Conservation (phyloP, 2,113 vertebrate genomes). For the Amphilophus citrinellus region DNA sequence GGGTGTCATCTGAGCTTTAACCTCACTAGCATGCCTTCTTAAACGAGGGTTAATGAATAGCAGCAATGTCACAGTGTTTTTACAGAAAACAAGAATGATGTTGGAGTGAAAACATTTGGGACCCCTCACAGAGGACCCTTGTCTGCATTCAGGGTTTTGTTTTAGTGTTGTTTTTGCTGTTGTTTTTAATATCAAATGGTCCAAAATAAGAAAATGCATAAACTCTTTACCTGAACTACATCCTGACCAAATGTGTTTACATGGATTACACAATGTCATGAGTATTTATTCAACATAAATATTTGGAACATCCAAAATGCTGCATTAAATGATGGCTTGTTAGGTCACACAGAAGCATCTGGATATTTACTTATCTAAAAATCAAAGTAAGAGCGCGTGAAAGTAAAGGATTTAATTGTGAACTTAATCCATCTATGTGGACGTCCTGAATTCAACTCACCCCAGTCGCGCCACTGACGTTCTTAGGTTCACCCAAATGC, state of each 20-base stretch:
- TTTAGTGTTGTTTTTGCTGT: not conserved
- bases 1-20: conserved; percentile 22
- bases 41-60: conserved; percentile 23
- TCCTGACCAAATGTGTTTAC: not conserved
- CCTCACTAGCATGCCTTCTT: not conserved
- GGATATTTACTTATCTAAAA: not conserved
- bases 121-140: not conserved
- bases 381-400: not conserved
- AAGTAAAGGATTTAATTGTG: conserved; percentile 11
- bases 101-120: not conserved
- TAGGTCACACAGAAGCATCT: not conserved
- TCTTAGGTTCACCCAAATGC: conserved; percentile 43
- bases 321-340: not conserved
- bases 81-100: conserved; percentile 22
- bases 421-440: not conserved
- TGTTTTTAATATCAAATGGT: not conserved
- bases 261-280: not conserved
- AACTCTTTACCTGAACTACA: not conserved
- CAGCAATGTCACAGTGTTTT: not conserved
- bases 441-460: conserved; percentile 45
- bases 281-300: not conserved
- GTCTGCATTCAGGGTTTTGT: not conserved
- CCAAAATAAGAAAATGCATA: not conserved
- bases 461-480: not conserved
- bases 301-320: not conserved